Evolutionary conservation across 2,888 invertebrate species (phyloP).

Genomic region (Eumerus sabulonum): DNA sequence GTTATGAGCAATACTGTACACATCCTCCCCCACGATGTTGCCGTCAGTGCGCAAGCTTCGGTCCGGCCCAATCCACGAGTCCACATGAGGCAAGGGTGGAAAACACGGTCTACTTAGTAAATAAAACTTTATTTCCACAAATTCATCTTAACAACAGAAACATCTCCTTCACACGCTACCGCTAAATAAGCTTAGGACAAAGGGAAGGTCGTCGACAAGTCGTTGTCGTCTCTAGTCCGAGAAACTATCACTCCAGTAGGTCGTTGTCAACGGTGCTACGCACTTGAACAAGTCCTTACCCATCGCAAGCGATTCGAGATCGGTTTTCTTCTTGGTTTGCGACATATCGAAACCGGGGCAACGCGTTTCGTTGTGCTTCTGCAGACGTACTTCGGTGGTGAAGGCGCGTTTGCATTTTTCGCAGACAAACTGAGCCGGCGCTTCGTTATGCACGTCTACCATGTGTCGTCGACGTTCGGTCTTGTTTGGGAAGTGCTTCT

Average conservation of each 20-base stretch:
- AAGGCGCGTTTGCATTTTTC: conserved; percentile 77
- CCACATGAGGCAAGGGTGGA: too few relatives aligned
- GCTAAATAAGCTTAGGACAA: conserved; percentile 22
- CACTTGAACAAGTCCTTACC: conserved; percentile 79
- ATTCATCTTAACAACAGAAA: conserved; percentile 26
- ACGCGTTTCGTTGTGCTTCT: conserved; percentile 74
- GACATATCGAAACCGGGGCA: conserved; percentile 69
- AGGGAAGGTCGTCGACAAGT: conserved; percentile 2
- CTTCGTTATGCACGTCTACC: conserved; percentile 74
- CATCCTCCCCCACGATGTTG: too few relatives aligned
- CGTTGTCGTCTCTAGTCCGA: conserved; percentile 75
- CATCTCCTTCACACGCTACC: conserved; percentile 18
- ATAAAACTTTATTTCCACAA: conserved; percentile 40
- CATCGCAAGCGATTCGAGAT: conserved; percentile 71
- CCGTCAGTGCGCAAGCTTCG: too few relatives aligned
- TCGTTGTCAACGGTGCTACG: conserved; percentile 79
- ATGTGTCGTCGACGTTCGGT: conserved; percentile 76
- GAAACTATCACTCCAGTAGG: conserved; percentile 80
- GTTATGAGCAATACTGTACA: too few relatives aligned
- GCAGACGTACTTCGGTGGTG: conserved; percentile 74
- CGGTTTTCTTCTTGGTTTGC: conserved; percentile 64
- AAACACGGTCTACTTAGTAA: too few relatives aligned
- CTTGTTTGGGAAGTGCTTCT: conserved; percentile 74
- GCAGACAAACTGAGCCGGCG: conserved; percentile 74
- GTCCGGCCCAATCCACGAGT: too few relatives aligned